These are phyloP conservation scores for Dufourea novaeangliae DNA, from an alignment of 1,140 invertebrate species.

Conservation along the genomic window DNA sequence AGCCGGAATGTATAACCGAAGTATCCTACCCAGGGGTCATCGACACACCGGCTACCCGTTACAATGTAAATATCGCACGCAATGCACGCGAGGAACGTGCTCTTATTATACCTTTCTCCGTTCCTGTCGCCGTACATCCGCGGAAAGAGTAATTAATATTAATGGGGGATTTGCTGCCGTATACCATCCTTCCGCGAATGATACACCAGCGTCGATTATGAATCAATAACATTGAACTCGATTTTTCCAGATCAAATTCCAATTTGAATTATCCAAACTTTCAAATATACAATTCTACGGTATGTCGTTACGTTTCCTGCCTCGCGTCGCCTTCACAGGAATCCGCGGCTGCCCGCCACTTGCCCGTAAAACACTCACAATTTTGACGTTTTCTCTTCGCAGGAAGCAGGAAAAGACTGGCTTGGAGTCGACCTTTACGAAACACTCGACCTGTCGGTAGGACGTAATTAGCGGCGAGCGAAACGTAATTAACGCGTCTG, in stretches of 20 bases:
- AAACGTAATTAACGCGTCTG: background rate
- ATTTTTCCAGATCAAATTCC: background rate
- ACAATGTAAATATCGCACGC: slow-evolving; percentile 61
- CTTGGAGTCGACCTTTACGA: background rate
- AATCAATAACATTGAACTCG: background rate
- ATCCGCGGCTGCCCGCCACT: no score
- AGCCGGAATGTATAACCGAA: slow-evolving; percentile 57
- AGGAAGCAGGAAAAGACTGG: background rate
- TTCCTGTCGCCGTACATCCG: slow-evolving; percentile 14
- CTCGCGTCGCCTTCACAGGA: no score
- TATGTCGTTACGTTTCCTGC: no score
- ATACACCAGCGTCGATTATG: background rate
- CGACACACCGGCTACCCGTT: slow-evolving; percentile 64
- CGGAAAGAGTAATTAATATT: slow-evolving; percentile 47
- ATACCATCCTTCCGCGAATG: background rate
- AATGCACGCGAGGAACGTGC: slow-evolving; percentile 41
- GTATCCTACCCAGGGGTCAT: slow-evolving; percentile 67
- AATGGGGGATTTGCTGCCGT: slow-evolving; percentile 20
- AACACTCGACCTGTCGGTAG: background rate
- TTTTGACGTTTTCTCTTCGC: background rate
- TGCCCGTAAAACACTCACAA: background rate
- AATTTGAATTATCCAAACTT: no score
- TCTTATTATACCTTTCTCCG: slow-evolving; percentile 54
- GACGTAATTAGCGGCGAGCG: background rate
- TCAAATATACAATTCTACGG: no score